Base-by-base conservation (phyloP, 2,888 invertebrate species). In the Ectemnius cavifrons region DNA sequence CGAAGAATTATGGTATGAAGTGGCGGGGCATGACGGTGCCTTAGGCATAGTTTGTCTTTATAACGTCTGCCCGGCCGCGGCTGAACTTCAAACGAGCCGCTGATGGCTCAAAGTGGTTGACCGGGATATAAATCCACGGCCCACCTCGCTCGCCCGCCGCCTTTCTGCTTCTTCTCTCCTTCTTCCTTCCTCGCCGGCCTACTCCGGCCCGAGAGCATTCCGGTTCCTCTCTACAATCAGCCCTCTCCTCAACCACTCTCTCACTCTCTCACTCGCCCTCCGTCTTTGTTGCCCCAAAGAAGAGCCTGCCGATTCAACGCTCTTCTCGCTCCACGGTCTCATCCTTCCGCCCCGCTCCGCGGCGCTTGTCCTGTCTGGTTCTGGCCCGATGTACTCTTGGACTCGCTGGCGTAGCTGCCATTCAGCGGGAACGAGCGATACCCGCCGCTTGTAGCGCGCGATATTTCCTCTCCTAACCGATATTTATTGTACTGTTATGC, bases 11-110 rank as follows among this genome's bases (percentile, higher is more conserved):
- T 90, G 87, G 89, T 86, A 88, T 87, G 85, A 88, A 87, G 88
- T 89, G 87, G 89, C 86, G 86, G 87, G 89, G 89, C 88, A 89
- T 89, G 88, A 89, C 88, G 88, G 84, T 88, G 89, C 90, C 89
- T 86, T 86, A 88, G 88, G 89, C 89, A 89, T 89, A 91, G 90
- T 91, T 91, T 91, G 90, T 91, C 90, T 91, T 91, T 90, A 90
- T 91, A 90, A 90, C 89, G 89, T 90, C 88, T 87, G 88, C 87
- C 84, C 84, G 87, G 81, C 79, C 87, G 88, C 89, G 89, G 89
- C 84, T 87, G 86, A 81, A 90, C 90, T 89, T 90, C 90, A 90
- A 90, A 91, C 90, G 90, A 88, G 89, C 90, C 90, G 90, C 90
- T 91, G 91, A 91, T 90, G 90, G 90, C 87, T 89, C 90, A 88